Percentiles rank a stretch among this genome's conserved stretches.
Evolutionary conservation across 2,113 vertebrate genomes (phyloP).

Genomic region (Hippopotamus amphibius): DNA sequence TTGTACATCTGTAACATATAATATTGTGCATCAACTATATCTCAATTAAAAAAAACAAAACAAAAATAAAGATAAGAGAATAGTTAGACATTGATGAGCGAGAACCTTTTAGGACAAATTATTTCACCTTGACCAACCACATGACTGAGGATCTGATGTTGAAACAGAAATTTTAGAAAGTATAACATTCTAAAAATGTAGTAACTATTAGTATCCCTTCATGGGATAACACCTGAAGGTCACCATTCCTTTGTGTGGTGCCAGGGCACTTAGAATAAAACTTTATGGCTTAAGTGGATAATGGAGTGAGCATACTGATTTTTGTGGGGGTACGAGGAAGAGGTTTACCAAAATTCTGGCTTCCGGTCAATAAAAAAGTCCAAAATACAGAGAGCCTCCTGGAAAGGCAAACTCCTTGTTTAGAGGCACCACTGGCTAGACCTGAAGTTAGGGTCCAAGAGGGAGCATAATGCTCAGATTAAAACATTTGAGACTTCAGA

Average conservation of each 20-base stretch:
- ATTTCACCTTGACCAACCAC: not conserved
- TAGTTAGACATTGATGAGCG: not conserved
- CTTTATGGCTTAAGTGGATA: constrained; percentile 15
- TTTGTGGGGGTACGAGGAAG: not conserved
- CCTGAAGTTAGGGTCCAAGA: not conserved
- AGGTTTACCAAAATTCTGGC: not conserved
- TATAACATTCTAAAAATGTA: not conserved
- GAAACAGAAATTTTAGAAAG: constrained; percentile 2
- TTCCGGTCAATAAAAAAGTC: not conserved
- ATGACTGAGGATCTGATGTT: not conserved
- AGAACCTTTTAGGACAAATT: not conserved
- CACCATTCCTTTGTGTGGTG: not conserved
- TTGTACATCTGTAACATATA: not conserved
- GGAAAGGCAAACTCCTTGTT: not conserved
- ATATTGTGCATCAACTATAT: not conserved
- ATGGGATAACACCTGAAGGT: not conserved
- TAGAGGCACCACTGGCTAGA: not conserved
- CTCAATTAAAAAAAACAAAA: not conserved
- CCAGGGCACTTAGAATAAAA: not conserved
- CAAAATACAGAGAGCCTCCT: not conserved
- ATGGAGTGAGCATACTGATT: constrained; percentile 12
- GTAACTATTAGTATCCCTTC: not conserved
- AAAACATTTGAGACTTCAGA: not conserved
- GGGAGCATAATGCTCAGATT: not conserved
- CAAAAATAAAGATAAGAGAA: not conserved